Base-by-base conservation (phyloP, 2,797 vertebrate species). In the Poeciliopsis gracilis region DNA sequence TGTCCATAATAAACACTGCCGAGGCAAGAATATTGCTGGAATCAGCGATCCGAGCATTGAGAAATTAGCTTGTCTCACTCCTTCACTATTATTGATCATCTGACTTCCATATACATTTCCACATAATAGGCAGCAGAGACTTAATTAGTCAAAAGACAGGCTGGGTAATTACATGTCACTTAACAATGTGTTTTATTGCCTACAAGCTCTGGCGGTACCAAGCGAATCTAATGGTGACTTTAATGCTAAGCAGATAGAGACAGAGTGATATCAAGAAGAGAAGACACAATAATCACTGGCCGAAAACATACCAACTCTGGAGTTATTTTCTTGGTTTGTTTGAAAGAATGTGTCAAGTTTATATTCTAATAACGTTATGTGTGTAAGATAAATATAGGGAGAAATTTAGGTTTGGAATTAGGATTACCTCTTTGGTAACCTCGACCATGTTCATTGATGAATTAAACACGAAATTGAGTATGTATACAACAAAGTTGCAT, bases 141-240 rank as follows among this genome's bases (percentile, higher is more conserved):
- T 94, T 94, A 94, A 95, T 95, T 94, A 94, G 93, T 95, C 90
- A 94, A 91, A 93, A 90, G 90, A 91, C 91, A 91, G 77, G 72
- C 84, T 30, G 89, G 80, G 92, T 95, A 93, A 95, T 95, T 94
- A 93, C 92, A 90, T 88, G 93, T 94, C 94, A 93, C 92, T 92
- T 92, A 93, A 93, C 92, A 91, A 86, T 91, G 87, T 92, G 91
- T 92, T 94, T 94, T 92, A 94, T 93, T 88, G 90, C 90, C 92
- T 88, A 93, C 92, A 92, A 92, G 88, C 84, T 81, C 73, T 43
- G 61, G 80, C 81, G 78, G 78, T 84, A 88, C 77, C 80, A 63
- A 81, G 82, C 86, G 33, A 47, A 87, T 87, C 89, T 90, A 89
- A 92, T 91, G 78, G 83, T 83, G 85, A 81, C 85, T 86, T 91